phyloP scores from a whole-genome alignment of 2,888 invertebrate species.

The Diabrotica balteata region DNA sequence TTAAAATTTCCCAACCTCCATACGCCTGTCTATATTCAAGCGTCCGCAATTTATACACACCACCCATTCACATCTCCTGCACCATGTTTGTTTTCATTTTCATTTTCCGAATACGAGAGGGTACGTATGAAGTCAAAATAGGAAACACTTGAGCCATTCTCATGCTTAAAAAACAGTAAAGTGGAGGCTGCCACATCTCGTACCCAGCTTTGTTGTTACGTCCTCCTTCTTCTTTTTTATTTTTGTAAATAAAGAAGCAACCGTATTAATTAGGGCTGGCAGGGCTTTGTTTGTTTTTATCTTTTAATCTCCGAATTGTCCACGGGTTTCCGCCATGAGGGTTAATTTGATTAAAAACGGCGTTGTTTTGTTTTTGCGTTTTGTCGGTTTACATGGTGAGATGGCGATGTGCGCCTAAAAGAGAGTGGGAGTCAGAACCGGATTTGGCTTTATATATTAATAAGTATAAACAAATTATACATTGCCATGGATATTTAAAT shows the following conservation, averaged over 20 bases:
- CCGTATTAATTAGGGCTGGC: slow-evolving; percentile 35
- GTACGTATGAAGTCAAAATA: slow-evolving; percentile 29
- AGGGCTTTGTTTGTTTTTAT: slow-evolving; percentile 35
- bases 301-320: slow-evolving; percentile 37
- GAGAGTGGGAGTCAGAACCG: slow-evolving; percentile 2
- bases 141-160: slow-evolving; percentile 33
- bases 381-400: slow-evolving; percentile 16
- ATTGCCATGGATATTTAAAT: too few species aligned
- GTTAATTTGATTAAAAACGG: slow-evolving; percentile 36
- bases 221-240: slow-evolving; percentile 27
- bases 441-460: neutral
- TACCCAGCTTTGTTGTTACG: slow-evolving; percentile 15
- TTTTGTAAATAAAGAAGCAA: slow-evolving; percentile 32
- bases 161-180: slow-evolving; percentile 28
- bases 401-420: neutral
- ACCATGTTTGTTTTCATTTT: slow-evolving; percentile 35
- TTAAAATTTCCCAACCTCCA: too few species aligned
- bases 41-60: slow-evolving; percentile 1
- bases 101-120: slow-evolving; percentile 28
- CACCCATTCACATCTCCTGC: slow-evolving; percentile 4
- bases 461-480: too few species aligned
- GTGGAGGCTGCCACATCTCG: slow-evolving; percentile 14
- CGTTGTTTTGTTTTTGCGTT: slow-evolving; percentile 24
- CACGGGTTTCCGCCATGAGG: slow-evolving; percentile 34
- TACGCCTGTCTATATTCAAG: neutral